Conservation (phyloP, 2,113 vertebrate genomes). For the Butorides virescens region DNA sequence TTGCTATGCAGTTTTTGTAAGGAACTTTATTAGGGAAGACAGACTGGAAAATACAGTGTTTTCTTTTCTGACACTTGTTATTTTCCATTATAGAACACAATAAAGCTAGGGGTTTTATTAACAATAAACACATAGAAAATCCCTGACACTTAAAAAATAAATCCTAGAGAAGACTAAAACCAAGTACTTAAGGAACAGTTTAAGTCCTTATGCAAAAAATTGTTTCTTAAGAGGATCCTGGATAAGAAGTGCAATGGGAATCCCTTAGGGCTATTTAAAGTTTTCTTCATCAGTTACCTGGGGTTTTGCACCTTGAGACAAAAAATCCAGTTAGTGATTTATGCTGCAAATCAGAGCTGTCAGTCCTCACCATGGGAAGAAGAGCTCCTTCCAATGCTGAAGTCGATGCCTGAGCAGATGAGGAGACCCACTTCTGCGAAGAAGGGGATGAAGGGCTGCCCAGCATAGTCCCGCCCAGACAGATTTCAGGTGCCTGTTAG, state of each 20-base stretch:
- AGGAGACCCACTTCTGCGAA: rapidly evolving
- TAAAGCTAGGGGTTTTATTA: slow-evolving; percentile 3
- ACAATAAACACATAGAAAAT: background rate
- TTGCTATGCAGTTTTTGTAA: background rate
- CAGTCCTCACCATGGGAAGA: background rate
- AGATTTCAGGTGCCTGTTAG: background rate
- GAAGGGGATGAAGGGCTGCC: background rate
- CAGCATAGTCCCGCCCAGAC: background rate
- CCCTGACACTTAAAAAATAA: background rate
- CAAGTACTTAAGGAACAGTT: background rate
- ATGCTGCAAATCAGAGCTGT: background rate
- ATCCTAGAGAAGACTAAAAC: background rate
- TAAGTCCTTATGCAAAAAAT: background rate
- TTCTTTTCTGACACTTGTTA: background rate
- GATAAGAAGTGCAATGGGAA: background rate
- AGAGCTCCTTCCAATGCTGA: background rate
- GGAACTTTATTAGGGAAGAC: background rate
- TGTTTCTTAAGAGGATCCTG: background rate
- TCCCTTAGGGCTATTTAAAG: background rate
- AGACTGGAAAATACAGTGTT: background rate
- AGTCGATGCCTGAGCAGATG: background rate
- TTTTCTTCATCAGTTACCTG: background rate
- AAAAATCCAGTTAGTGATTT: background rate
- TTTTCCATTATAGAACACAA: background rate
- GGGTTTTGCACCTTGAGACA: background rate